phyloP scores from a whole-genome alignment of 2,888 invertebrate species.

The Bibio marci region DNA sequence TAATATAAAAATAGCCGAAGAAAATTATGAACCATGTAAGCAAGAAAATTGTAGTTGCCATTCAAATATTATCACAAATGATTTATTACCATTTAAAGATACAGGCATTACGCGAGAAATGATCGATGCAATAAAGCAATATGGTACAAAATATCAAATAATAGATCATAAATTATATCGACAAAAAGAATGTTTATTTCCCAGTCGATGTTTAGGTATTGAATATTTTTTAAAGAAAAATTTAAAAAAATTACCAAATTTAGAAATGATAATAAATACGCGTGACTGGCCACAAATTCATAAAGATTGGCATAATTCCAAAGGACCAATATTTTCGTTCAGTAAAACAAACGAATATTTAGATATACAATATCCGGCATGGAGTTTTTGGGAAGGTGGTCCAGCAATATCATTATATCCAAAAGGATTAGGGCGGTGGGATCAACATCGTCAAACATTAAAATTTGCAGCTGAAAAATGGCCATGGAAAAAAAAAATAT shows the following conservation, averaged over 20 bases:
- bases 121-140: slow-evolving; percentile 36
- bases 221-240: slow-evolving; percentile 70
- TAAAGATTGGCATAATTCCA: slow-evolving; percentile 34
- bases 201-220: slow-evolving; percentile 75
- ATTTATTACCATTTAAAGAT: slow-evolving; percentile 48
- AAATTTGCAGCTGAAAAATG: slow-evolving; percentile 41
- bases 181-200: slow-evolving; percentile 77
- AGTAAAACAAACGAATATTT: slow-evolving; percentile 69
- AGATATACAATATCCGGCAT: slow-evolving; percentile 91
- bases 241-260: slow-evolving; percentile 52
- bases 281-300: slow-evolving; percentile 86
- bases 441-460: slow-evolving; percentile 57
- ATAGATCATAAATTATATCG: slow-evolving; percentile 64
- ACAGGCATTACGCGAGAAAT: slow-evolving; percentile 49
- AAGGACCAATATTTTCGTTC: slow-evolving; percentile 84
- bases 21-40: slow-evolving; percentile 37
- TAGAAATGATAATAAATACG: slow-evolving; percentile 77
- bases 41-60: slow-evolving; percentile 45
- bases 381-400: slow-evolving; percentile 98
- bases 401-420: slow-evolving; percentile 91
- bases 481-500: slow-evolving; percentile 61
- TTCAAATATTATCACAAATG: slow-evolving; percentile 41
- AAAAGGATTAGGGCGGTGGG: slow-evolving; percentile 87
- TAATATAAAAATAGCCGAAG: slow-evolving; percentile 33
- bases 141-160: slow-evolving; percentile 67